phyloP scores from a whole-genome alignment of 2,113 vertebrate species.

The Heterotilapia buettikoferi region DNA sequence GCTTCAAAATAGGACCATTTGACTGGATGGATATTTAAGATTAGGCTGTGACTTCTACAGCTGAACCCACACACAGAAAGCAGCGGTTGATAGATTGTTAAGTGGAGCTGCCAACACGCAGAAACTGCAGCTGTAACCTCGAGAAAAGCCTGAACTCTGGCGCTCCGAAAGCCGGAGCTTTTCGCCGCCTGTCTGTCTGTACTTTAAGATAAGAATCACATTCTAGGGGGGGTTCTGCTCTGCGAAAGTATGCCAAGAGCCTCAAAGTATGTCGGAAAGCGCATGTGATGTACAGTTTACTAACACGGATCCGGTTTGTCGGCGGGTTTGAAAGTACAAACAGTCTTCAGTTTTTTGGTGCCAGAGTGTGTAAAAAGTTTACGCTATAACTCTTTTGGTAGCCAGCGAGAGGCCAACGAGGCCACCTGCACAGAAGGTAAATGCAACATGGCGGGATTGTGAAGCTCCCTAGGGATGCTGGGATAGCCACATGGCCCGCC shows the following conservation, averaged over 20 bases:
- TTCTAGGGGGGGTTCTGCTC: background rate
- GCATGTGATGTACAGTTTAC: conserved; percentile 45
- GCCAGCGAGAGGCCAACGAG: conserved; percentile 47
- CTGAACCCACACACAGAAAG: background rate
- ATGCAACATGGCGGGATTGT: conserved; percentile 61
- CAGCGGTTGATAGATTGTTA: conserved; percentile 18
- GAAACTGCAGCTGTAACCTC: conserved; percentile 19
- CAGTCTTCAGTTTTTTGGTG: conserved; percentile 14
- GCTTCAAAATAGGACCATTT: background rate
- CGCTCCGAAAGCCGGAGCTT: background rate
- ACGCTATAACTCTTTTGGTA: conserved; percentile 8
- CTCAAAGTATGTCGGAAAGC: conserved; percentile 17
- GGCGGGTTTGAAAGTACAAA: conserved; percentile 30
- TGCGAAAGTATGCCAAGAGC: conserved; percentile 16
- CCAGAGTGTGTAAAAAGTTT: conserved; percentile 43
- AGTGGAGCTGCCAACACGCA: conserved; percentile 14
- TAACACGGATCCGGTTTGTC: conserved; percentile 30
- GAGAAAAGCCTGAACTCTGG: conserved; percentile 7
- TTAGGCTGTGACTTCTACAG: conserved; percentile 4
- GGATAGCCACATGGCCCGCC: conserved; percentile 63
- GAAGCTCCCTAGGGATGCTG: conserved; percentile 46
- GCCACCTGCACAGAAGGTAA: conserved; percentile 76
- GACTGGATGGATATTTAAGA: background rate
- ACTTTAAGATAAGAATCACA: conserved; percentile 53
- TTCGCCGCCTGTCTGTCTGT: conserved; percentile 46